Evolutionary conservation across 1,140 invertebrate species (phyloP), one percentile per base, ranked within the genome.

Genomic region (Hestina assimilis): DNA sequence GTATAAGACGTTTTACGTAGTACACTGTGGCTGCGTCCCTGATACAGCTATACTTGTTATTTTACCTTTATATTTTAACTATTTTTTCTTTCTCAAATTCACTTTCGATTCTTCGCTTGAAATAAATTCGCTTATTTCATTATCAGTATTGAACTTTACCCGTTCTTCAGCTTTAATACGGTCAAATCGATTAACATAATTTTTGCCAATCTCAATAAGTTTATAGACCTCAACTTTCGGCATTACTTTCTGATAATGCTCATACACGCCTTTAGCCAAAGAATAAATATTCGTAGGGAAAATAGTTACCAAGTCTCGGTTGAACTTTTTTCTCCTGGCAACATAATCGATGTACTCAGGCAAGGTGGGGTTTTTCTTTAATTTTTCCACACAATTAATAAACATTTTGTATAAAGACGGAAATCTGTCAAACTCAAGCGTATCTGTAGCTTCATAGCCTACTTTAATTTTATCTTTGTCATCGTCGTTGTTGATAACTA

Each of bases 391-490:
- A 8, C 59, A 69, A 19, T 41, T 26, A 33, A 69, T 59, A 45
- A 48, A 69, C 3, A 69, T 17, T 20, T 69, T 69, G 29, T 66
- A 69, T 6, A 66, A 12, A 26, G 59, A 65, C 47, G 59, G 21
- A 33, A 54, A 46, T 50, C 15, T 65, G 14, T 59, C 24, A 41
- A 70, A 64, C 23, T 67, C 58, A 1, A 71, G 40, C 0, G 31
- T 45, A 47, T 67, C 56, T 2, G 59, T 15, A 14, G 42, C 4
- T 12, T 68, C 45, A 6, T 41, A 68, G 1, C 21, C 45, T 20
- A 65, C 29, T 31, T 63, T 40, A n/a, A 71, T n/a, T n/a, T n/a
- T n/a, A n/a, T n/a, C 19, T 55, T 62, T 45, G 26, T 65, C 56
- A n/a, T 57, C 19, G 15, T 62, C 65, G 6, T 65, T 59, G 12